A percentile compares a stretch with the other conserved stretches of the same genome.
Evolutionary conservation across 2,797 vertebrate species (phyloP).

Genomic region (Crotalus adamanteus): DNA sequence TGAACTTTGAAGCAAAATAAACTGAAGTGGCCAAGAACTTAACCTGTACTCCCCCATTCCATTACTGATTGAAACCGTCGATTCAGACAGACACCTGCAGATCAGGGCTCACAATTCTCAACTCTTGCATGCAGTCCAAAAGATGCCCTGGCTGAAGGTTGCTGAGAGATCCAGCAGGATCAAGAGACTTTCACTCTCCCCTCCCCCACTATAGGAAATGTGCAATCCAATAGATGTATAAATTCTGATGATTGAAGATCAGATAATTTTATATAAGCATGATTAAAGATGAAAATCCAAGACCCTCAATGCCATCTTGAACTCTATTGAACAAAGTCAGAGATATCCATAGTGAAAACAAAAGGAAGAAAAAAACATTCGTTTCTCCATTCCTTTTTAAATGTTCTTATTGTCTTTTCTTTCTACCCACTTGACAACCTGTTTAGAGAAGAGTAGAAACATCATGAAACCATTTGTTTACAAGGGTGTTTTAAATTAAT

Average conservation of each 20-base stretch:
- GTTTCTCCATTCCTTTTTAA: background rate
- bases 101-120: background rate
- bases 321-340: background rate
- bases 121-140: background rate
- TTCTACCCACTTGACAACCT: background rate
- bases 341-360: background rate
- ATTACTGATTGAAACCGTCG: background rate
- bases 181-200: background rate
- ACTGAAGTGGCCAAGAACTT: background rate
- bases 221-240: background rate
- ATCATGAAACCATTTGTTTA: background rate
- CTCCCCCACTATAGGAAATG: background rate
- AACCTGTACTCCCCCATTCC: background rate
- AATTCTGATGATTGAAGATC: background rate
- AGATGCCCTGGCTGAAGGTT: background rate
- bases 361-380: background rate
- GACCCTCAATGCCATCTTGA: background rate
- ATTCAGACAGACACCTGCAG: background rate
- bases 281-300: background rate
- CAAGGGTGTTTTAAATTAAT: background rate
- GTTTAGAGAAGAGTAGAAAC: background rate
- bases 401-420: background rate
- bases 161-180: background rate
- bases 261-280: background rate
- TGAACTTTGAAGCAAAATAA: background rate